phyloP scores from a whole-genome alignment of 2,113 vertebrate genomes.

The Amia ocellicauda region DNA sequence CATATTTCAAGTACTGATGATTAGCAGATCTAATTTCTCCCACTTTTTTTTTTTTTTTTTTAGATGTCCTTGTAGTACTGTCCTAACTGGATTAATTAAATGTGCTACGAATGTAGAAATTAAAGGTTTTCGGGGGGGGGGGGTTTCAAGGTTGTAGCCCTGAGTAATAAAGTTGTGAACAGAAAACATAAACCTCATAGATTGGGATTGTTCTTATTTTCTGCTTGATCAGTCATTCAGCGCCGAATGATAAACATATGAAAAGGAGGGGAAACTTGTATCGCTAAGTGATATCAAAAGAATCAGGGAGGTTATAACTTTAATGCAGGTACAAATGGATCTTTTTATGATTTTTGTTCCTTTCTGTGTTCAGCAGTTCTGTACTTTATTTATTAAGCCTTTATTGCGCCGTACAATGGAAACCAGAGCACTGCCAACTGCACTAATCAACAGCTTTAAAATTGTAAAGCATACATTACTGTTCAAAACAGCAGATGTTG shows the following conservation, averaged over 20 bases:
- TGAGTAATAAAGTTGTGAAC: not conserved
- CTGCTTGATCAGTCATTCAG: too few species aligned
- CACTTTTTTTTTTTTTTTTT: not conserved
- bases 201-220: not conserved
- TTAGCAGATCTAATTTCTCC: too few species aligned
- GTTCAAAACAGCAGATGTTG: not conserved
- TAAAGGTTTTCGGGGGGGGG: too few species aligned
- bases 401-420: not conserved
- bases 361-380: not conserved
- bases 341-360: not conserved
- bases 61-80: not conserved
- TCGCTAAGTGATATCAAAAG: too few species aligned
- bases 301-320: not conserved
- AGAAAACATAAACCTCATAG: too few species aligned
- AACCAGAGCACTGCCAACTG: not conserved
- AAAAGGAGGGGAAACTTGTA: too few species aligned
- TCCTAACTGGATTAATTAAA: too few species aligned
- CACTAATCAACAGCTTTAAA: not conserved
- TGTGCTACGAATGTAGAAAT: not conserved
- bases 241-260: too few species aligned
- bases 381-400: conserved; percentile 1
- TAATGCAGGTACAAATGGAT: not conserved
- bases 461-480: not conserved
- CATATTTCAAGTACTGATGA: not conserved
- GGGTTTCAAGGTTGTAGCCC: too few species aligned